These are phyloP conservation scores for Listronotus bonariensis DNA, from an alignment of 1,140 invertebrate genomes.

Conservation along the genomic window DNA sequence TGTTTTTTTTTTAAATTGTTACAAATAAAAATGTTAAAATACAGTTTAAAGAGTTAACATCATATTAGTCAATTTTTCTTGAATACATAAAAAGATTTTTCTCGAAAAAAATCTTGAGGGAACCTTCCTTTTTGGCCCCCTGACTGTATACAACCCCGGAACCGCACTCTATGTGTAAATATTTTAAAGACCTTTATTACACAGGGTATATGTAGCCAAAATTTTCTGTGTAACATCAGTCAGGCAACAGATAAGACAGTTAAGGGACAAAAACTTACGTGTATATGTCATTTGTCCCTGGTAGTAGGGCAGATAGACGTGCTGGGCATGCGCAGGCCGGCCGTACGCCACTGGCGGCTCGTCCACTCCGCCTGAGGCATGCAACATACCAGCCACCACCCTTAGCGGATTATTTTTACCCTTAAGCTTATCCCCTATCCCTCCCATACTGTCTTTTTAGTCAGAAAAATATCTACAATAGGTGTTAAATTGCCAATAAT, in stretches of 20 bases:
- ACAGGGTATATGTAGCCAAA: no score
- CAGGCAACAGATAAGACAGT: background rate
- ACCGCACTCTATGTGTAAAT: no score
- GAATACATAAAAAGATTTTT: no score
- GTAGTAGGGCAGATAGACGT: conserved; percentile 80
- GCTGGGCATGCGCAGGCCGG: conserved; percentile 74
- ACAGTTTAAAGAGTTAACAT: no score
- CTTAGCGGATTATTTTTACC: conserved; percentile 35
- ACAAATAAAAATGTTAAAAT: no score
- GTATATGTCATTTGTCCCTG: conserved; percentile 76
- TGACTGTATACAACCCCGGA: no score
- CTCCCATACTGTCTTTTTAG: no score
- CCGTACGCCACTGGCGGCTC: conserved; percentile 60
- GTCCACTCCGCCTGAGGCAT: conserved; percentile 55
- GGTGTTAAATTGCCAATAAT: background rate
- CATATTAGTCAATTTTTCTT: no score
- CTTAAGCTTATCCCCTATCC: background rate
- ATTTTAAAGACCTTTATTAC: no score
- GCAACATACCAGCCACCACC: conserved; percentile 53
- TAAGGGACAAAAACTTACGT: conserved; percentile 66
- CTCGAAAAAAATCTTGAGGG: no score
- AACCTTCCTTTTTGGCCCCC: no score
- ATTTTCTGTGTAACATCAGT: background rate
- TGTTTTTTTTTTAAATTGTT: no score
- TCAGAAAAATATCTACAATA: background rate